Base-by-base conservation (phyloP, 2,888 invertebrate genomes). In the Cryptus viduatorius region DNA sequence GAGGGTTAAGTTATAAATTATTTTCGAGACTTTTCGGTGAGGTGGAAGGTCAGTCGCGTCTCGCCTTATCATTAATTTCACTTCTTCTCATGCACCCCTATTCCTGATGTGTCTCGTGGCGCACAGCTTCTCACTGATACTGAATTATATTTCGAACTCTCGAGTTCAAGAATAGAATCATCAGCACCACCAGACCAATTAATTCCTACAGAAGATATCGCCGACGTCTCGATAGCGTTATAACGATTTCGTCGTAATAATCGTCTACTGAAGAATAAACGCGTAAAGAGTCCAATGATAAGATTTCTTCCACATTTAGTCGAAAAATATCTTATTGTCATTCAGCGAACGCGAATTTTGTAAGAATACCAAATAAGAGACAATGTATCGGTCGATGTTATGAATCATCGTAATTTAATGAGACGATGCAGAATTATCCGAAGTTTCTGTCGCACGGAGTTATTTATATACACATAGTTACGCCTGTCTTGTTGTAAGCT, bases 141-240 rank as follows among this genome's bases (percentile, higher is more conserved):
- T 69, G 53, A 71, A 81, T 76, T 81, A 65, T 81, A 73, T 73
- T 71, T 69, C 53, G 76, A 8, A 69, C 29, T 76, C 44, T 16
- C 37, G 24, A 24, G 19, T 48, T 79, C 80, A 14, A 80, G 72
- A 84, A 80, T 84, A 80, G 83, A 77, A 80, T 72, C 73, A 67
- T 72, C 73, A 67, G 59, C 59, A 8, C 24, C 44, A 14, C 83
- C 48, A 79, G 71, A 79, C 53, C 61, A 19, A 42, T 64, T 46
- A 65, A 76, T 83, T 71, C n/a, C 46, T 79, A 7, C 44, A 37
- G 24, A 61, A 65, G 19, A 37, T 59, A 44, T 59, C 37, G 14
- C 19, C 12, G 42, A 53, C 56, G 56, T 44, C 56, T 59, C 59
- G 72, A 46, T 72, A 59, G 44, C 24, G n/a, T 59, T 46, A 44